Percentiles rank a stretch among this genome's conserved stretches.
These are phyloP conservation scores for Notarius lentiginosus DNA, from an alignment of 2,113 vertebrate species.

Conservation along the genomic window DNA sequence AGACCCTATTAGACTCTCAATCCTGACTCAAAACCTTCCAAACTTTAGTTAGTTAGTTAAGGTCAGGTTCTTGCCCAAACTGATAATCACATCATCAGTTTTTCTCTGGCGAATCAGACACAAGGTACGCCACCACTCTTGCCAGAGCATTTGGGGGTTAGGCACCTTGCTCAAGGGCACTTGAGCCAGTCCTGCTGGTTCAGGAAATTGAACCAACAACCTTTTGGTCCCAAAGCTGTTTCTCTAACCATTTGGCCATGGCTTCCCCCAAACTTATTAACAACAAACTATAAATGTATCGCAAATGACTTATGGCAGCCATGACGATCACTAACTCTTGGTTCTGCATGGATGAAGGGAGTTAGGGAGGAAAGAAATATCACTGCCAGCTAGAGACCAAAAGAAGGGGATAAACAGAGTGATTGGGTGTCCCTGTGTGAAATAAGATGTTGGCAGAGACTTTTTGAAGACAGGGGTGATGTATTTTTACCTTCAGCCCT, in stretches of 20 bases:
- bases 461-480: conserved; percentile 19
- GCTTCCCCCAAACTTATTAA: background rate
- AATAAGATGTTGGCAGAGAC: conserved; percentile 25
- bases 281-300: background rate
- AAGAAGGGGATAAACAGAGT: background rate
- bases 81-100: too few species aligned
- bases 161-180: too few species aligned
- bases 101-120: too few species aligned
- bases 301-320: background rate
- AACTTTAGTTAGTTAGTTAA: background rate
- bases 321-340: background rate
- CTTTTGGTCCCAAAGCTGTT: too few species aligned
- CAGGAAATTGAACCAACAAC: too few species aligned
- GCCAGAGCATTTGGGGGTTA: too few species aligned
- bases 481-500: conserved; percentile 18
- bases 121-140: too few species aligned
- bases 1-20: background rate
- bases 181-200: too few species aligned
- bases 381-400: background rate
- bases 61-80: too few species aligned
- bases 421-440: conserved; percentile 17
- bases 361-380: background rate
- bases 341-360: background rate
- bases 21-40: background rate
- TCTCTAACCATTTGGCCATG: too few species aligned